phyloP scores from a whole-genome alignment of 1,140 invertebrate genomes.

The Drosophila paulistorum region DNA sequence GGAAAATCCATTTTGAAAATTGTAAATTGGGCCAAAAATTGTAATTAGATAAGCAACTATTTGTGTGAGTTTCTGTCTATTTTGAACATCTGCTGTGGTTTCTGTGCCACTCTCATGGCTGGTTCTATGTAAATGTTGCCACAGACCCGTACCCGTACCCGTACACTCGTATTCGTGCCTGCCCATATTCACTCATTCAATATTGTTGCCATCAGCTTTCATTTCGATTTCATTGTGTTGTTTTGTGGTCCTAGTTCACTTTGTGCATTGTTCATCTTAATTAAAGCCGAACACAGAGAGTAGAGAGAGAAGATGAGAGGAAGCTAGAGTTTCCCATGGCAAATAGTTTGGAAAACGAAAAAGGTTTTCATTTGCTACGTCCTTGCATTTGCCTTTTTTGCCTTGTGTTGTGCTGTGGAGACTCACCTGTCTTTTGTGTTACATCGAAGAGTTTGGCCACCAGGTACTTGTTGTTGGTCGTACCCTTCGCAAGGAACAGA shows the following conservation, averaged over 20 bases:
- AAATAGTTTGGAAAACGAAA: slow-evolving; percentile 31
- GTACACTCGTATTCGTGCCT: slow-evolving; percentile 13
- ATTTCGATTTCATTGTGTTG: slow-evolving; percentile 23
- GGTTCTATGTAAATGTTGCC: too few species aligned
- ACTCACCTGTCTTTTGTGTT: slow-evolving; percentile 91
- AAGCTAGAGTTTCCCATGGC: slow-evolving; percentile 13
- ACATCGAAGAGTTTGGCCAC: slow-evolving; percentile 97
- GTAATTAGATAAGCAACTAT: not conserved
- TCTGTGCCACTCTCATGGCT: not conserved
- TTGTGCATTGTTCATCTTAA: slow-evolving; percentile 54
- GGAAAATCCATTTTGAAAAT: not conserved
- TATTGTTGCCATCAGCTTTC: slow-evolving; percentile 25
- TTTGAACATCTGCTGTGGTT: not conserved
- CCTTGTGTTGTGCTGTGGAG: not conserved
- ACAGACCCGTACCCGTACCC: too few species aligned
- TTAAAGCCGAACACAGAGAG: slow-evolving; percentile 36
- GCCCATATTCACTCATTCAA: slow-evolving; percentile 14
- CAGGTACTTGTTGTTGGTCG: slow-evolving; percentile 89
- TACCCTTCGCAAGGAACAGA: slow-evolving; percentile 93
- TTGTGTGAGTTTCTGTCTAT: not conserved
- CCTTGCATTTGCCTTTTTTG: slow-evolving; percentile 6
- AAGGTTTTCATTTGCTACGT: slow-evolving; percentile 18
- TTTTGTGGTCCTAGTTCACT: slow-evolving; percentile 28
- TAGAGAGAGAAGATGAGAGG: too few species aligned
- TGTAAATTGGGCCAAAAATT: not conserved